A percentile compares a stretch with the other conserved stretches of the same genome.
Conservation (phyloP, 2,888 invertebrate genomes). For the Coenonympha arcania region DNA sequence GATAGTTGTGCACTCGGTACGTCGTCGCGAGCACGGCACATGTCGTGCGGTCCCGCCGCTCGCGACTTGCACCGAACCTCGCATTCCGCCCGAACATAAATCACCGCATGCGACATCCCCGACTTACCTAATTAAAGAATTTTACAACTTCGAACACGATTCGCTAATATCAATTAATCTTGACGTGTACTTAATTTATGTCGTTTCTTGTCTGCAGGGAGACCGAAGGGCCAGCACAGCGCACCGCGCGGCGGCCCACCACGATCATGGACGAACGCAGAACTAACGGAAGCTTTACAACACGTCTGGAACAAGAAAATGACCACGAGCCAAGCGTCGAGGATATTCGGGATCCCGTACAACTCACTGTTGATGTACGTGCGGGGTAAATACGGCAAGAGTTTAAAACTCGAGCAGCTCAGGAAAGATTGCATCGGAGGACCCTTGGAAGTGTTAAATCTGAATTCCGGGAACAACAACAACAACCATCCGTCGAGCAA, state of each 20-base stretch:
- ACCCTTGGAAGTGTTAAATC: constrained; percentile 80
- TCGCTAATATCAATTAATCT: background rate
- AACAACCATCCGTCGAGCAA: constrained; percentile 70
- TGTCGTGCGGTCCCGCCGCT: constrained; percentile 48
- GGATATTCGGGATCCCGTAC: constrained; percentile 94
- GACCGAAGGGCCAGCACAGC: constrained; percentile 93
- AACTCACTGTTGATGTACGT: constrained; percentile 94
- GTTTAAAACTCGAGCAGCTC: constrained; percentile 88
- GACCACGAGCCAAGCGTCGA: constrained; percentile 93
- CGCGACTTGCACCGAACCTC: constrained; percentile 28
- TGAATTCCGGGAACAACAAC: constrained; percentile 76
- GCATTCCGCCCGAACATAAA: constrained; percentile 47
- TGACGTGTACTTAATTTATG: background rate
- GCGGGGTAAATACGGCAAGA: constrained; percentile 93
- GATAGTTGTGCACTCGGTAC: constrained; percentile 63
- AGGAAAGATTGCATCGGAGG: constrained; percentile 91
- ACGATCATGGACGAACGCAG: constrained; percentile 93
- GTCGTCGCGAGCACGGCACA: constrained; percentile 57
- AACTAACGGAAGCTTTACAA: constrained; percentile 90
- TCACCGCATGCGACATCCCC: constrained; percentile 48
- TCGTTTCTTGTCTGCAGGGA: constrained; percentile 71
- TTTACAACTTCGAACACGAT: constrained; percentile 12
- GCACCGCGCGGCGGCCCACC: constrained; percentile 93
- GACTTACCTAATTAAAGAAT: constrained; percentile 46
- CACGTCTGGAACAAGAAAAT: constrained; percentile 97